A percentile compares a stretch with the other conserved stretches of the same genome.
Evolutionary conservation across 2,888 invertebrate genomes (phyloP).

Genomic region (Heliconius charithonia): DNA sequence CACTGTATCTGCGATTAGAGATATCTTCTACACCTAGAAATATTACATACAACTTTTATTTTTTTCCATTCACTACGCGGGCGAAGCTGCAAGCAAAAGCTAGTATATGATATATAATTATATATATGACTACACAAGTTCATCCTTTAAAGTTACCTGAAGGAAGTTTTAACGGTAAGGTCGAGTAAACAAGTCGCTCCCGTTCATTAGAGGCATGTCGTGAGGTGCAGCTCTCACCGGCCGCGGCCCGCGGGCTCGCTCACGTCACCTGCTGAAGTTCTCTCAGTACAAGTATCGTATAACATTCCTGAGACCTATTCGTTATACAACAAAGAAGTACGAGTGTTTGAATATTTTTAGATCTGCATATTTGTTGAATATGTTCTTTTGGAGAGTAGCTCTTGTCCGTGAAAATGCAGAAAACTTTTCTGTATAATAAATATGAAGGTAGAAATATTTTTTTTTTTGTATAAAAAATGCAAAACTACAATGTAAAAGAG

Average conservation of each 20-base stretch:
- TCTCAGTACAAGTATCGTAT: neutral
- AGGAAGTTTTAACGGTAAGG: neutral
- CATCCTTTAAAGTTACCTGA: neutral
- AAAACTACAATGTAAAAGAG: too few relatives aligned
- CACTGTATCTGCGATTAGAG: too few relatives aligned
- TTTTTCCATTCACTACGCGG: too few relatives aligned
- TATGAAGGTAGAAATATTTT: neutral
- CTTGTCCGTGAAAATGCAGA: neutral
- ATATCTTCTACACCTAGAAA: too few relatives aligned
- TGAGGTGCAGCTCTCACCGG: neutral
- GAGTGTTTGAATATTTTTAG: conserved; percentile 21
- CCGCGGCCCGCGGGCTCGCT: neutral
- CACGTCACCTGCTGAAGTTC: neutral
- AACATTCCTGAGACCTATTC: neutral
- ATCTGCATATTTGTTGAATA: conserved; percentile 4
- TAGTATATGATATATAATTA: too few relatives aligned
- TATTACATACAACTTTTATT: too few relatives aligned
- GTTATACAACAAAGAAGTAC: neutral
- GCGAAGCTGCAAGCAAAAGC: too few relatives aligned
- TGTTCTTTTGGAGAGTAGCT: neutral
- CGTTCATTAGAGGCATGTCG: conserved; percentile 11
- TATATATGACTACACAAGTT: neutral
- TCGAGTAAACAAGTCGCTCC: neutral
- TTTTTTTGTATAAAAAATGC: neutral
- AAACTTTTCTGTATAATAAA: neutral